A percentile compares a stretch with the other conserved stretches of the same genome.
Conservation (phyloP, 2,888 invertebrate species). For the Ditula angustiorana region DNA sequence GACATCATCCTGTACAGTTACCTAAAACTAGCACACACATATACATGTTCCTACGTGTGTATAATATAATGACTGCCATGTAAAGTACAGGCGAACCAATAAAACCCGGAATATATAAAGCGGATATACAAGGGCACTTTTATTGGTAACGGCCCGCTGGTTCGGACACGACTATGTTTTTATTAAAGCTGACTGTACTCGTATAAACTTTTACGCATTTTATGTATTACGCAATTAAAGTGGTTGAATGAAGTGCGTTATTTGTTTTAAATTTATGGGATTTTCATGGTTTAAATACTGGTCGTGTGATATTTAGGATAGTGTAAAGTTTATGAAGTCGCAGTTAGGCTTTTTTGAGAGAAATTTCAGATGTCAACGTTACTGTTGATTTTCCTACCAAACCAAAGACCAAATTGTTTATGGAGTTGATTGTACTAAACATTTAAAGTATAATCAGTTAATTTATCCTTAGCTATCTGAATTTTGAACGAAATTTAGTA, state of each 20-base stretch:
- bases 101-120: conserved; percentile 27
- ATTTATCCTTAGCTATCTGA: too few relatives aligned
- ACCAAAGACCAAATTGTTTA: too few relatives aligned
- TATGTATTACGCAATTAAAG: conserved; percentile 20
- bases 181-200: conserved; percentile 43
- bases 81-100: conserved; percentile 47
- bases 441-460: too few relatives aligned
- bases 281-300: neutral
- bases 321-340: too few relatives aligned
- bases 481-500: too few relatives aligned
- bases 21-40: neutral
- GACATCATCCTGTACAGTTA: neutral
- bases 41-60: conserved; percentile 4
- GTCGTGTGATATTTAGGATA: too few relatives aligned
- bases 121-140: conserved; percentile 49
- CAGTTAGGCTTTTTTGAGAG: too few relatives aligned
- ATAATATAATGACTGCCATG: conserved; percentile 47
- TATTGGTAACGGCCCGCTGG: conserved; percentile 50
- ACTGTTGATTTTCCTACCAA: too few relatives aligned
- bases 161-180: conserved; percentile 52
- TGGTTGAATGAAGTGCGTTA: neutral
- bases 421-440: too few relatives aligned
- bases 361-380: too few relatives aligned
- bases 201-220: conserved; percentile 33
- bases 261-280: neutral